phyloP scores from a whole-genome alignment of 1,140 invertebrate species.

The Trichoplusia ni region DNA sequence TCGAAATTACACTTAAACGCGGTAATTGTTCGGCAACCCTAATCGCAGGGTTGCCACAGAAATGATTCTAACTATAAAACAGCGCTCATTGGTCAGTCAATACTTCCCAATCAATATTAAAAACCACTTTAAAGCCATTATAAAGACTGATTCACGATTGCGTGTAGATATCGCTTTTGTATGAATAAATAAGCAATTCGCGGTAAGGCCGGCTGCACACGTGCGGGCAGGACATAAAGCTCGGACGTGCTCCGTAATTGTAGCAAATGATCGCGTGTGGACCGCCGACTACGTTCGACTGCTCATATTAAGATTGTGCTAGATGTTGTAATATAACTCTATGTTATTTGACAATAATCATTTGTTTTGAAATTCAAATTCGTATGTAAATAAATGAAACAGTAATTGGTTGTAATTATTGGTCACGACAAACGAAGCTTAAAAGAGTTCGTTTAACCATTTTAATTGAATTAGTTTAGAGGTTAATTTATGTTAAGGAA shows the following conservation, averaged over 20 bases:
- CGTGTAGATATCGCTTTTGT: conserved; percentile 31
- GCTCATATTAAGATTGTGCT: conserved; percentile 25
- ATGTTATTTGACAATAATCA: conserved; percentile 11
- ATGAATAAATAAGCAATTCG: conserved; percentile 30
- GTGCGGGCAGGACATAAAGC: conserved; percentile 20
- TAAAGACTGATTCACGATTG: conserved; percentile 25
- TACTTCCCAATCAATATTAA: conserved; percentile 27
- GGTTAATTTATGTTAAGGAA: too few species aligned
- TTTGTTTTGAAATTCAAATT: not conserved
- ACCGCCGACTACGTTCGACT: conserved; percentile 8
- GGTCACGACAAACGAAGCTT: too few species aligned
- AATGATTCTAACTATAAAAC: not conserved
- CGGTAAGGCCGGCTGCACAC: conserved; percentile 23
- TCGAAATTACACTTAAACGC: too few species aligned
- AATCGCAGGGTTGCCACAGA: not conserved
- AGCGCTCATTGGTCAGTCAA: conserved; percentile 6
- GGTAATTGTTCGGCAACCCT: not conserved
- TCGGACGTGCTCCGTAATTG: conserved; percentile 25
- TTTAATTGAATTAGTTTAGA: too few species aligned
- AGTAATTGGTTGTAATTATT: not conserved
- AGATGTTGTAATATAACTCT: conserved; percentile 18
- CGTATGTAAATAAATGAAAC: not conserved
- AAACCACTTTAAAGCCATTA: conserved; percentile 30
- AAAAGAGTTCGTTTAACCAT: too few species aligned
- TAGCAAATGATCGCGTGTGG: conserved; percentile 28